A percentile compares a stretch with the other conserved stretches of the same genome.
These are phyloP conservation scores for Lepidurus arcticus DNA, from an alignment of 1,140 invertebrate genomes.

Conservation along the genomic window DNA sequence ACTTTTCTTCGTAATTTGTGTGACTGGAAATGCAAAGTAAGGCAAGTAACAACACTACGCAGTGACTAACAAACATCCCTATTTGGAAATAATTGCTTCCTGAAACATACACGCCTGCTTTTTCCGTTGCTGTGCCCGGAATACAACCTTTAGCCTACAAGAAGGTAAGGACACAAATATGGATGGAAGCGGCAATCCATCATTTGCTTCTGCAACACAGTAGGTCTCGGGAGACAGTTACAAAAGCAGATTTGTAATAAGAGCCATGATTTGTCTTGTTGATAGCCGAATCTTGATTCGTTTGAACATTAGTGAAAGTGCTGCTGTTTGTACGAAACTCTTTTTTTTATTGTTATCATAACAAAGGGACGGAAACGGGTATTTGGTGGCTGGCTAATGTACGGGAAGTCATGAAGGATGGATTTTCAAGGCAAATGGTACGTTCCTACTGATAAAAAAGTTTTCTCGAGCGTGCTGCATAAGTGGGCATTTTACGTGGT, in stretches of 20 bases:
- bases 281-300: background rate
- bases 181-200: no score
- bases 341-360: conserved; percentile 17
- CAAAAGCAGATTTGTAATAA: background rate
- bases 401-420: background rate
- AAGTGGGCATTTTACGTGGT: background rate
- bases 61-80: no score
- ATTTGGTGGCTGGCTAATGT: conserved; percentile 7
- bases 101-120: no score
- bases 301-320: background rate
- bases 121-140: no score
- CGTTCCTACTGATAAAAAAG: background rate
- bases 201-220: no score
- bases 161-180: no score
- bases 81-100: no score
- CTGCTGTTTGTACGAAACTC: background rate
- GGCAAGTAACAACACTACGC: no score
- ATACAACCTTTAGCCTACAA: no score
- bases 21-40: no score
- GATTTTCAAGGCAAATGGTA: conserved; percentile 22
- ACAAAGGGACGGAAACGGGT: conserved; percentile 18
- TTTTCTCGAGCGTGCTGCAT: background rate
- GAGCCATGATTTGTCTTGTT: background rate
- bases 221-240: background rate
- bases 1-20: no score